Base-by-base conservation (phyloP, 2,113 vertebrate genomes). In the Phyllostomus hastatus region DNA sequence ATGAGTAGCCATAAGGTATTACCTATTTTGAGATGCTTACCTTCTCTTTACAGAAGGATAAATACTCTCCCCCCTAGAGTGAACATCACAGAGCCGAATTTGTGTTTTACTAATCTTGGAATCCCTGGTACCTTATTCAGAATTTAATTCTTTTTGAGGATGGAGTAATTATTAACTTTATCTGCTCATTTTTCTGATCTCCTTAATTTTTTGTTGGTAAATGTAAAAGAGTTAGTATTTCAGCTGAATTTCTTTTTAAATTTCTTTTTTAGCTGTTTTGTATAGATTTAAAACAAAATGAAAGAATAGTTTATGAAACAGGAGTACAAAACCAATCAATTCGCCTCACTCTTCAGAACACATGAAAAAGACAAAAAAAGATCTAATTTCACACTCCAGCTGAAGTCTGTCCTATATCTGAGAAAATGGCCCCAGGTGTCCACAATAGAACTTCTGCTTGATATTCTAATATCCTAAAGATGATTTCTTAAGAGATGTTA, bases 351-450 rank as follows among this genome's bases (percentile, higher is more conserved):
- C 73, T 20, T 97, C n/a, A 28, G 66, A 94, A 95, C 80, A 82
- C 67, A 89, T 76, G 50, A 69, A 89, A 92, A 96, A 86, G 48
- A 43, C 0, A 28, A 67, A 66, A 80, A 78, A 73, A 70, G 10
- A 79, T 94, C 35, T 41, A 95, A 84, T 96, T 96, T 93, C 85
- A 96, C 82, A 94, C 86, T 96, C 35, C 78, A 88, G 86, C 94
- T 96, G 48, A 97, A 94, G 52, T 93, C 82, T 95, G 82, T 88
- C 73, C 59, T 95, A 2, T 75, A 50, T 16, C 88, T 96, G 82
- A 96, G 88, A 79, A 90, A 90, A 95, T n/a, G 64, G 78, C 84
- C 91, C 61, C 85, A 94, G 91, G 97, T 95, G 57, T 95, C 57
- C 73, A 79, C 81, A 73, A 5, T 78, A 48, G 85, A 92, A 61